A percentile compares a stretch with the other conserved stretches of the same genome.
phyloP scores from a whole-genome alignment of 2,113 vertebrate genomes.

The Mola mola region DNA sequence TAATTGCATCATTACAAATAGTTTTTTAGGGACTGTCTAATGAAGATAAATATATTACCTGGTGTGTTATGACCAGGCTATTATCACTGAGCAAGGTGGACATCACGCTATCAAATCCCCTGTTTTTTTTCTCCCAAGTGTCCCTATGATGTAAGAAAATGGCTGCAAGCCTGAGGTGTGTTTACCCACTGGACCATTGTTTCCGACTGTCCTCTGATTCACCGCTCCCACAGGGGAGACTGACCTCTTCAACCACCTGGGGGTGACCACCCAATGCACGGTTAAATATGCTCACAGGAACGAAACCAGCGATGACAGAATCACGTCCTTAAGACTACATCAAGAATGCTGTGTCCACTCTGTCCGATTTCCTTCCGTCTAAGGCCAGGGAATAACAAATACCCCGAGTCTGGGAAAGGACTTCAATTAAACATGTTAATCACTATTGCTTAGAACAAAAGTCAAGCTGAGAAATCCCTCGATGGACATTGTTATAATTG shows the following conservation, averaged over 20 bases:
- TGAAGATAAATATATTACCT: constrained; percentile 26
- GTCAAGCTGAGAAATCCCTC: constrained; percentile 97
- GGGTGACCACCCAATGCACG: constrained; percentile 77
- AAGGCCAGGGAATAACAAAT: constrained; percentile 77
- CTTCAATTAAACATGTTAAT: constrained; percentile 99
- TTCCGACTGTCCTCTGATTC: constrained; percentile 81
- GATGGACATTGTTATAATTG: constrained; percentile 99
- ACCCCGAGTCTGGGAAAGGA: constrained; percentile 88
- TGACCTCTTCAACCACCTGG: constrained; percentile 85
- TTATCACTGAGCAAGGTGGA: constrained; percentile 38
- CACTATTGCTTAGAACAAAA: constrained; percentile 95
- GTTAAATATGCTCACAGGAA: constrained; percentile 82
- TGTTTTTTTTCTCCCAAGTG: background rate
- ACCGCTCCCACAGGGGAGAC: constrained; percentile 82
- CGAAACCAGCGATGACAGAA: constrained; percentile 74
- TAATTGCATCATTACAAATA: constrained; percentile 40
- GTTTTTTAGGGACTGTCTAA: constrained; percentile 41
- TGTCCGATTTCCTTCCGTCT: constrained; percentile 54
- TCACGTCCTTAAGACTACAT: constrained; percentile 85
- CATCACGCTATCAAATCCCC: constrained; percentile 20
- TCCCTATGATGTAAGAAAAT: constrained; percentile 47
- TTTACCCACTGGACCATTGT: constrained; percentile 71
- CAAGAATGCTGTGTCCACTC: constrained; percentile 71
- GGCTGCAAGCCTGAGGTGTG: constrained; percentile 32
- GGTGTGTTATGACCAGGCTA: constrained; percentile 27